Conservation (phyloP, 2,113 vertebrate genomes). For the Calidris pugnax region DNA sequence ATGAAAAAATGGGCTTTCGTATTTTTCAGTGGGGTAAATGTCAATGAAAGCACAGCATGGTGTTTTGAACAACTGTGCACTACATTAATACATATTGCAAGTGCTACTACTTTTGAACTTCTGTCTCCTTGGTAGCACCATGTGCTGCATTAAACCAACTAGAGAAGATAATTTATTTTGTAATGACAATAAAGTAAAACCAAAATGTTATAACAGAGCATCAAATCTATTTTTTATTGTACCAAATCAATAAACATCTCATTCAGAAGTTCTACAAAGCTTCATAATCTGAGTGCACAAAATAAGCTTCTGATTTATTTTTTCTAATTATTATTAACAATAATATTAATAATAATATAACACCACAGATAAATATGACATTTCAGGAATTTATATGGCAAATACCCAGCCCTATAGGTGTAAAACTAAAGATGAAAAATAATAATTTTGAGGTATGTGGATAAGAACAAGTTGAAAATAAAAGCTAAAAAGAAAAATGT, state of each 20-base stretch:
- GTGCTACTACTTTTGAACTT: neutral
- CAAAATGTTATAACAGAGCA: neutral
- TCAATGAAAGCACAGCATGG: neutral
- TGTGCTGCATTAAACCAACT: neutral
- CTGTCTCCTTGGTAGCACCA: neutral
- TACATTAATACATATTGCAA: neutral
- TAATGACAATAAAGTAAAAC: neutral
- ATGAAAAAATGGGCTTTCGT: neutral
- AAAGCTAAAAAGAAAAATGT: neutral
- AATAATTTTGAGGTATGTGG: neutral
- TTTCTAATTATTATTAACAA: neutral
- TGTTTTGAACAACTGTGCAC: neutral
- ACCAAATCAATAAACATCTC: neutral
- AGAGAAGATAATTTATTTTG: neutral
- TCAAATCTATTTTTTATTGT: neutral
- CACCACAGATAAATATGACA: neutral
- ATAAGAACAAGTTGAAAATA: neutral
- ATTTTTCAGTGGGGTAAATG: neutral
- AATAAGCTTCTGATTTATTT: neutral
- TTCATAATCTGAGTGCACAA: neutral
- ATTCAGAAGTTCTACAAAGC: neutral
- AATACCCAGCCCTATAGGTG: neutral
- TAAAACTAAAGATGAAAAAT: neutral
- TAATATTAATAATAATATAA: neutral
- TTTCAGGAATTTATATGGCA: neutral